phyloP scores from a whole-genome alignment of 2,113 vertebrate species.

The Rhinichthys klamathensis region DNA sequence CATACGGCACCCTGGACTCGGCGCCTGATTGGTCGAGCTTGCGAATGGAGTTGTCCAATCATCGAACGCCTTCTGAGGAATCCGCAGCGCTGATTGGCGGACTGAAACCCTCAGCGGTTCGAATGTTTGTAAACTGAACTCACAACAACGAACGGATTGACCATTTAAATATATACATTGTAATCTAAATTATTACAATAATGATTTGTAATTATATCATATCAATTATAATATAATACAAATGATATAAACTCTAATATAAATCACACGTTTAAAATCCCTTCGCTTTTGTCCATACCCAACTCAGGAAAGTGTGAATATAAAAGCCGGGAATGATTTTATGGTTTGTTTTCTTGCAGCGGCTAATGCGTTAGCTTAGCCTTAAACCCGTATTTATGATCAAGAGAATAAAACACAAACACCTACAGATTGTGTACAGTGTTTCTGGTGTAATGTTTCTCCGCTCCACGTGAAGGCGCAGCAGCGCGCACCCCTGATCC shows the following conservation, averaged over 20 bases:
- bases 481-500: too few relatives aligned
- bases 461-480: not conserved
- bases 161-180: not conserved
- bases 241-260: not conserved
- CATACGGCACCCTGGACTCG: too few relatives aligned
- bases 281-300: not conserved
- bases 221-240: too few relatives aligned
- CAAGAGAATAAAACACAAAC: too few relatives aligned
- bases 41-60: not conserved
- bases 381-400: too few relatives aligned
- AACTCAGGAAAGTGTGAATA: too few relatives aligned
- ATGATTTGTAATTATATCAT: not conserved
- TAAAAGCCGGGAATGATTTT: too few relatives aligned
- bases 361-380: too few relatives aligned
- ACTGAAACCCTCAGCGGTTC: not conserved
- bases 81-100: constrained; percentile 22
- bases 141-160: not conserved
- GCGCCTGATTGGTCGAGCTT: not conserved
- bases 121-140: constrained; percentile 35
- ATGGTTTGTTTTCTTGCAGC: too few relatives aligned
- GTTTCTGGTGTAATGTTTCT: too few relatives aligned
- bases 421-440: too few relatives aligned
- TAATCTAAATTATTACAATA: not conserved
- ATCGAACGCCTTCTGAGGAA: not conserved
- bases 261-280: not conserved